These are phyloP conservation scores for Acrocephalus scirpaceus DNA, from an alignment of 2,797 vertebrate genomes.

Conservation along the genomic window DNA sequence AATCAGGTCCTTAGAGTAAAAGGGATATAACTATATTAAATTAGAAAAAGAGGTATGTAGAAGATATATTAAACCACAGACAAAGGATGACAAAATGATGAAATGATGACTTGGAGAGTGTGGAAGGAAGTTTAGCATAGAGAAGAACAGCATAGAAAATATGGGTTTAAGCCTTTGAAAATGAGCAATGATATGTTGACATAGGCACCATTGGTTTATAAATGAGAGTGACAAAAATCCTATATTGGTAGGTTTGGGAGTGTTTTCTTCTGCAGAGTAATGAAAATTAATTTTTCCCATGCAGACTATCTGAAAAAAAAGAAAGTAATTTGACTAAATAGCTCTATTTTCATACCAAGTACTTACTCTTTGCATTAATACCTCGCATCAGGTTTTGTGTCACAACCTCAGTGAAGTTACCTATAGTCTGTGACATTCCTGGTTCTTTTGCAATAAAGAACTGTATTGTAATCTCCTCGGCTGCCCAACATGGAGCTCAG, in stretches of 20 bases:
- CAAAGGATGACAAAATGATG: constrained; percentile 63
- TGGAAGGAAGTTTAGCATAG: constrained; percentile 65
- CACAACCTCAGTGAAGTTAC: constrained; percentile 72
- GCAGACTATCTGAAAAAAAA: constrained; percentile 62
- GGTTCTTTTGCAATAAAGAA: constrained; percentile 73
- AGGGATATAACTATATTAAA: constrained; percentile 32
- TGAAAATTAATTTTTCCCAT: constrained; percentile 62
- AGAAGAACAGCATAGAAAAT: constrained; percentile 65
- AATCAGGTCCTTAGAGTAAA: constrained; percentile 41
- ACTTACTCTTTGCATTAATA: constrained; percentile 81
- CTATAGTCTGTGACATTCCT: constrained; percentile 75
- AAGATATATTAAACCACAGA: constrained; percentile 55
- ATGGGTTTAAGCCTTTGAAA: constrained; percentile 69
- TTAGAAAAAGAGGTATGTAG: constrained; percentile 45
- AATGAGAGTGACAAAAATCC: constrained; percentile 64
- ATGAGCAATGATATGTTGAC: constrained; percentile 61
- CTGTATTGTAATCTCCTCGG: constrained; percentile 67
- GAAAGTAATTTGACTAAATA: constrained; percentile 56
- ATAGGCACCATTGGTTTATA: constrained; percentile 67
- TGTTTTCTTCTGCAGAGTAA: constrained; percentile 63
- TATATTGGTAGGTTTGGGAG: constrained; percentile 47
- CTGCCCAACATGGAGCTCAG: constrained; percentile 72
- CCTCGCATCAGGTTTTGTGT: constrained; percentile 66
- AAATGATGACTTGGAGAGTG: constrained; percentile 52
- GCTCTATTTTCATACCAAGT: constrained; percentile 57